Conservation (phyloP, 2,888 invertebrate species). For the Brachyptera putata region DNA sequence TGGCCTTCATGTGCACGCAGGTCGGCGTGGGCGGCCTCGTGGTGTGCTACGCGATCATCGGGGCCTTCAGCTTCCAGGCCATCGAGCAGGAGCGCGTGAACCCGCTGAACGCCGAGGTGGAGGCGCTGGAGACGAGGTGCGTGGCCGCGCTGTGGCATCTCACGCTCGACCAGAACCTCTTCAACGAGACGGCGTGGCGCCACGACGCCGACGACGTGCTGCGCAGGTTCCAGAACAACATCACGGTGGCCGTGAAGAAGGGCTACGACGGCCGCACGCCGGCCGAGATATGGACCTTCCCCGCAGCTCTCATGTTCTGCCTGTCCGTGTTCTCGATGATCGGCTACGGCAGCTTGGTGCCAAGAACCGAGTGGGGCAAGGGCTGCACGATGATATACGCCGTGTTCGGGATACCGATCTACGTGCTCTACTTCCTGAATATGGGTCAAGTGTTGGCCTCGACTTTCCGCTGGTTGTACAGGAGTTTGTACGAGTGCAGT, state of each 20-base stretch:
- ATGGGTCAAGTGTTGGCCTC: constrained; percentile 84
- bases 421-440: constrained; percentile 81
- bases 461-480: constrained; percentile 75
- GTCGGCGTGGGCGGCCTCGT: constrained; percentile 85
- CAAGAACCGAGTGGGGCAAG: constrained; percentile 77
- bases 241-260: constrained; percentile 59
- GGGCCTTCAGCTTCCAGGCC: constrained; percentile 74
- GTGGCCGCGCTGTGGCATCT: constrained; percentile 63
- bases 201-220: constrained; percentile 58
- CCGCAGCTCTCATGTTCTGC: constrained; percentile 84
- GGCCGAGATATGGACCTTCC: constrained; percentile 77
- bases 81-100: constrained; percentile 60
- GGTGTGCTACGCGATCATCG: constrained; percentile 80
- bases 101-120: constrained; percentile 46
- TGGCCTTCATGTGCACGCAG: constrained; percentile 91
- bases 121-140: constrained; percentile 52
- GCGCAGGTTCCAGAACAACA: constrained; percentile 61
- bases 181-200: constrained; percentile 63
- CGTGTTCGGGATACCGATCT: constrained; percentile 81
- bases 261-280: constrained; percentile 69
- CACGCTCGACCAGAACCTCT: constrained; percentile 59
- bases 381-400: constrained; percentile 81
- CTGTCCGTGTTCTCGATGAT: constrained; percentile 89
- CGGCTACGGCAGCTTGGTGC: constrained; percentile 84
- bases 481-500: constrained; percentile 70